Conservation (phyloP, 2,113 vertebrate species). For the Progne subis region DNA sequence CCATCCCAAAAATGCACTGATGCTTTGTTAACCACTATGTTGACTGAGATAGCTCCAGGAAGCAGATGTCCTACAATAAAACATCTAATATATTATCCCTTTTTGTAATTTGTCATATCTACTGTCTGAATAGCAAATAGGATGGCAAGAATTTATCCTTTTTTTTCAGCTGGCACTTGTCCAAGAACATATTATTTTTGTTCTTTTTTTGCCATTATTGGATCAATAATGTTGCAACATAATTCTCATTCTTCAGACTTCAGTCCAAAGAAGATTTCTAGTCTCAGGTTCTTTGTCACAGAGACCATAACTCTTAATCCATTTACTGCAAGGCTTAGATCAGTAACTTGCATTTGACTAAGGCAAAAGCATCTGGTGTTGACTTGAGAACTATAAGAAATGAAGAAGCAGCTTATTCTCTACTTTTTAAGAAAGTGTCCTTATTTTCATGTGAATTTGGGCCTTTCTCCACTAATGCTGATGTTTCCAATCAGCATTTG, state of each 20-base stretch:
- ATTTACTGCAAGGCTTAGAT: constrained; percentile 9
- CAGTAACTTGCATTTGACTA: neutral
- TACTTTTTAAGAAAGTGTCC: neutral
- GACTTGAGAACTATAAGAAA: neutral
- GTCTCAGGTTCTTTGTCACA: constrained; percentile 24
- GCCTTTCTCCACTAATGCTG: neutral
- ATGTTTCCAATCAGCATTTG: neutral
- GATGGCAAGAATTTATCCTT: neutral
- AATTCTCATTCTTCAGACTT: constrained; percentile 27
- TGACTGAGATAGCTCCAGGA: neutral
- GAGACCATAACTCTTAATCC: constrained; percentile 19
- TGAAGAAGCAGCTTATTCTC: neutral
- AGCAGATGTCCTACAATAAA: neutral
- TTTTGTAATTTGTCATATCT: neutral
- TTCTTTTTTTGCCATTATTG: constrained; percentile 18
- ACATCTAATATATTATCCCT: neutral
- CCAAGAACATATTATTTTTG: neutral
- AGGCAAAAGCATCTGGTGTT: neutral
- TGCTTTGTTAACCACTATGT: neutral
- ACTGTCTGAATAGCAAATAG: neutral
- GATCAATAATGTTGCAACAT: constrained; percentile 16
- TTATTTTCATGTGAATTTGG: neutral
- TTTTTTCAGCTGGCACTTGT: neutral
- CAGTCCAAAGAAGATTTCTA: constrained; percentile 19
- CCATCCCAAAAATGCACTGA: neutral